Evolutionary conservation across 2,888 invertebrate species (phyloP).

Genomic region (Lycocerus yunnanus): DNA sequence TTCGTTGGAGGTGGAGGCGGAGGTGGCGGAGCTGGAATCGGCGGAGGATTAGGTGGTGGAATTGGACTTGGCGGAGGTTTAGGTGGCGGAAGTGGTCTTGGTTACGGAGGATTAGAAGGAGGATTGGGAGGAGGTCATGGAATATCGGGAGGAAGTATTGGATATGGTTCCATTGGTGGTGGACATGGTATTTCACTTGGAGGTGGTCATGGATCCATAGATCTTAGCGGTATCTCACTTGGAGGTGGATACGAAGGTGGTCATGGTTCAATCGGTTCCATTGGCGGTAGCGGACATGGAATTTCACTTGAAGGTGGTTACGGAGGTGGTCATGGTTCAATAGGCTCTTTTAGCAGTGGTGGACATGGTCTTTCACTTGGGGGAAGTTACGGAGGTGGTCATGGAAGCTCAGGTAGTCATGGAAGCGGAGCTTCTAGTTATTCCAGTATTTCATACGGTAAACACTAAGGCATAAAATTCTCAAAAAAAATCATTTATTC

Average conservation of each 20-base stretch:
- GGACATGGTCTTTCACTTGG: constrained; percentile 18
- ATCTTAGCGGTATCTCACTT: constrained; percentile 28
- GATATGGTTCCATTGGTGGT: constrained; percentile 23
- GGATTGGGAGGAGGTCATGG: constrained; percentile 19
- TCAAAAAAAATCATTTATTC: constrained; percentile 5
- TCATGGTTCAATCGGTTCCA: constrained; percentile 15
- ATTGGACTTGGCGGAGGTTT: constrained; percentile 29
- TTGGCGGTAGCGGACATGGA: constrained; percentile 11
- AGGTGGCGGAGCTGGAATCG: constrained; percentile 33
- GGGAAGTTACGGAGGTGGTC: constrained; percentile 37
- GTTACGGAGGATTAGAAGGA: constrained; percentile 26
- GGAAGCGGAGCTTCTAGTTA: constrained; percentile 43
- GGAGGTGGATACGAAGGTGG: constrained; percentile 25
- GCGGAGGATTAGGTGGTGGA: constrained; percentile 25
- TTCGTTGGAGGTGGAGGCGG: constrained; percentile 41
- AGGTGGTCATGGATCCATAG: constrained; percentile 31
- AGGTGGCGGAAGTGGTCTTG: constrained; percentile 23
- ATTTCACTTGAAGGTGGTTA: constrained; percentile 33
- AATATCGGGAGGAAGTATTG: not conserved
- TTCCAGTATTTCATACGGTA: constrained; percentile 45
- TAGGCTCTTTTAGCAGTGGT: constrained; percentile 21
- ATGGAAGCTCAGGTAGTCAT: constrained; percentile 37
- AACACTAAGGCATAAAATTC: constrained; percentile 30
- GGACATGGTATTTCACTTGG: constrained; percentile 29
- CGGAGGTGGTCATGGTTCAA: constrained; percentile 28